Evolutionary conservation across 2,113 vertebrate genomes (phyloP).

Genomic region (Rhea americana): DNA sequence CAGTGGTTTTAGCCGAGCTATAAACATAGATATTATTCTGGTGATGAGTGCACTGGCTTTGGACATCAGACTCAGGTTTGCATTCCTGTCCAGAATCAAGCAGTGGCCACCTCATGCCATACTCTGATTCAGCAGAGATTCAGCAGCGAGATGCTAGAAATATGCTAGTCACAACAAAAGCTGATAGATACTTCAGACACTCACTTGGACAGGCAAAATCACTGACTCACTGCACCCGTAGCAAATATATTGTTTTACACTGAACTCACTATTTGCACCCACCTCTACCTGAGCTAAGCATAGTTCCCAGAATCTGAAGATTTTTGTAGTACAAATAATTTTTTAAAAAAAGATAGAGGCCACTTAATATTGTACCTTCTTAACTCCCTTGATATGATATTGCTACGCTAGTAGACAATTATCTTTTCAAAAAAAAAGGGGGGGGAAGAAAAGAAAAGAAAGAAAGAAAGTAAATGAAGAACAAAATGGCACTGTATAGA

Average conservation of each 20-base stretch:
- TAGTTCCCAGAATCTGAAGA: not conserved
- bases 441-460: too few species aligned
- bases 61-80: not conserved
- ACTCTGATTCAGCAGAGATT: not conserved
- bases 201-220: not conserved
- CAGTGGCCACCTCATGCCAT: not conserved
- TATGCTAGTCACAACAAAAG: accelerated
- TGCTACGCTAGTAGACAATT: not conserved
- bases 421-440: not conserved
- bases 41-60: not conserved
- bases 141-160: not conserved
- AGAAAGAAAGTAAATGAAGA: not conserved
- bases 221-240: not conserved
- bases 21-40: not conserved
- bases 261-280: not conserved
- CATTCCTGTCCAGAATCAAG: not conserved
- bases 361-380: not conserved
- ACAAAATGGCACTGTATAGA: not conserved
- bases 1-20: not conserved
- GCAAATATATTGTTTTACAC: not conserved
- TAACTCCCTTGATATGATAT: not conserved
- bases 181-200: not conserved
- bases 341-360: not conserved
- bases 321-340: not conserved
- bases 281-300: not conserved